These are phyloP conservation scores for Elaphurus davidianus DNA, from an alignment of 2,113 vertebrate genomes.

Conservation along the genomic window DNA sequence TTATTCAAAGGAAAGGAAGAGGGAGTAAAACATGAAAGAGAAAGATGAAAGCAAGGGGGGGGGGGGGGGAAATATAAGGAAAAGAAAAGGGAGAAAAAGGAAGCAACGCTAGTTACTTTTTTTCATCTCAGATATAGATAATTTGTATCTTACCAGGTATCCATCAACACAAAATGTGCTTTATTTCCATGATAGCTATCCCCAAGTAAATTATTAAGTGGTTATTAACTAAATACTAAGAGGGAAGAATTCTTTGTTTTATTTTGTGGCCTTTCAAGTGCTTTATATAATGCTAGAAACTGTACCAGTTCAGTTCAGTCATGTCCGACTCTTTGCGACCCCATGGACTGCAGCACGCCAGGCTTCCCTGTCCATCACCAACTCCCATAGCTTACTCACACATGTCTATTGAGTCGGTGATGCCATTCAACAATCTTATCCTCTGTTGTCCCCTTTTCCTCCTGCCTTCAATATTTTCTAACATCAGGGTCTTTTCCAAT, in stretches of 20 bases:
- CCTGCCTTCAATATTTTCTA: background rate
- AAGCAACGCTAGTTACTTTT: background rate
- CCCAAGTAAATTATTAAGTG: background rate
- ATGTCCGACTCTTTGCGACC: rapidly evolving
- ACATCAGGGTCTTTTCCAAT: background rate
- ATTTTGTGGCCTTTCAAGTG: background rate
- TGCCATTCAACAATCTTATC: background rate
- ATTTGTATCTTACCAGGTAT: background rate
- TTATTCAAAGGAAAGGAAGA: background rate
- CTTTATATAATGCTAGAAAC: background rate
- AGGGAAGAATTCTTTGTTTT: background rate
- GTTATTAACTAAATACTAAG: background rate
- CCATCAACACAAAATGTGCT: background rate
- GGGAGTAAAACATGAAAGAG: background rate
- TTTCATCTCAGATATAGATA: background rate
- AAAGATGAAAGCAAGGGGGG: background rate
- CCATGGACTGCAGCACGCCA: background rate
- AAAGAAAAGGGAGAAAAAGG: background rate
- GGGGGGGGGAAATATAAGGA: no score
- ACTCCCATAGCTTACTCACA: background rate
- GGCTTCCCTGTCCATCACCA: background rate
- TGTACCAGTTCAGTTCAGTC: background rate
- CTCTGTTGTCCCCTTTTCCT: background rate
- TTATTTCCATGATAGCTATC: background rate
- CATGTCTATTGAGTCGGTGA: background rate